Base-by-base conservation (phyloP, 2,113 vertebrate genomes). In the Plectropomus leopardus region DNA sequence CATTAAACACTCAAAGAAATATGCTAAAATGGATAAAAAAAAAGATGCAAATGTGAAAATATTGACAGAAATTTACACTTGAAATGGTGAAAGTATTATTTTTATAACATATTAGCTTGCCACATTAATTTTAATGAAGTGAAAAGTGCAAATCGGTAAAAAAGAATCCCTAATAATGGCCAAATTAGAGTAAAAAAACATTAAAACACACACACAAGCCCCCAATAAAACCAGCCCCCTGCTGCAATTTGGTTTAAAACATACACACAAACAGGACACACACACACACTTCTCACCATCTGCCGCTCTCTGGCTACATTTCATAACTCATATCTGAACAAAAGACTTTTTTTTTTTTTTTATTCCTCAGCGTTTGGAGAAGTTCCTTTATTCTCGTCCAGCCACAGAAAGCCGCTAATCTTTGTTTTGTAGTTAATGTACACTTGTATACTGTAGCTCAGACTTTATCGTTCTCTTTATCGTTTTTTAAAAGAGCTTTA, bases 301-400 rank as follows among this genome's bases (percentile, higher is more conserved):
- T 88, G 86, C 75, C 10, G 14, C 8, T 60, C 44, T 44, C 7
- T 24, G 76, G 47, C 68, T 65, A 15, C 24, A 26, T 80, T 83
- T 87, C 51, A 72, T 60, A 73, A 87, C 59, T 69, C 17, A 7
- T 45, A 50, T 53, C 34, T 75, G 36, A 79, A 82, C 67, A 80
- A 61, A 68, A 64, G 23, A 21, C 2, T 7, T 4, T 36, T 70
- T 66, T 53, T 59, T 65, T 30, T 60, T 30, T 66, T 53, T 59
- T 15, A 2, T 47, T 14, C 9, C 34, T 47, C 42, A 30, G 14
- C 0, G 3, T 13, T 64, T 16, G 3, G 36, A 63, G 1, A 24
- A 44, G 4, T 26, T 44, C 21, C 47, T 82, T 82, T 72, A 54
- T 84, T 60, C 40, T 36, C 3, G 0, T 26, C 11, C 24, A 65